Base-by-base conservation (phyloP, 2,113 vertebrate genomes). In the Balaeniceps rex region DNA sequence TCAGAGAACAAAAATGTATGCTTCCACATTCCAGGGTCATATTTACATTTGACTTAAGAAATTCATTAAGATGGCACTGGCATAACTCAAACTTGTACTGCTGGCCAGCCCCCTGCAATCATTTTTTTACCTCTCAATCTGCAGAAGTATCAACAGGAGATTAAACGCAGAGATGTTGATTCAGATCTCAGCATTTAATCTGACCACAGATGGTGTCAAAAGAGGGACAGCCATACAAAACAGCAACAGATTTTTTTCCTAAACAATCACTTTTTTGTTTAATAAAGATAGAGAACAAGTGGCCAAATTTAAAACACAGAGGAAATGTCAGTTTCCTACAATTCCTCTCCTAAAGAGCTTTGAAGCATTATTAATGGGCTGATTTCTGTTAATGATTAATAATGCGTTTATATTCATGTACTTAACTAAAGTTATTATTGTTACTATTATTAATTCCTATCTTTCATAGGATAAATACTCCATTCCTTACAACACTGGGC, bases 121-220 rank as follows among this genome's bases (percentile, higher is more conserved):
- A 4, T 31, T 58, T 58, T 65, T 58, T 42, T 7, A 42, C 91
- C 83, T 84, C 87, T 87, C 74, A 31, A 61, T 74, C 49, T 83
- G 71, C 75, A 81, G 71, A 61, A 92, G 54, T 74, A 66, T 61
- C 86, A 92, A 78, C 54, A 80, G 60, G 90, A 93, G 93, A 94
- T 97, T 89, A 92, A 69, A 66, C 1, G 3, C 86, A 47, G 91
- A 86, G 86, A 86, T 78, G 94, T 90, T 42, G 68, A 44, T 90
- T 92, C 76, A 60, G 75, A 94, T 69, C 80, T 81, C 78, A 24
- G 88, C 52, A 3, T 90, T 92, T 94, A 94, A 80, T 96, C 93
- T 90, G 93, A 58, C 88, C 92, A 90, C 95, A 95, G 91, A 83
- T 81, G 90, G 88, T 87, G 92, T 92, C 64, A 94, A 94, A 95